phyloP scores from a whole-genome alignment of 2,797 vertebrate genomes.

The Diplodus sargus region DNA sequence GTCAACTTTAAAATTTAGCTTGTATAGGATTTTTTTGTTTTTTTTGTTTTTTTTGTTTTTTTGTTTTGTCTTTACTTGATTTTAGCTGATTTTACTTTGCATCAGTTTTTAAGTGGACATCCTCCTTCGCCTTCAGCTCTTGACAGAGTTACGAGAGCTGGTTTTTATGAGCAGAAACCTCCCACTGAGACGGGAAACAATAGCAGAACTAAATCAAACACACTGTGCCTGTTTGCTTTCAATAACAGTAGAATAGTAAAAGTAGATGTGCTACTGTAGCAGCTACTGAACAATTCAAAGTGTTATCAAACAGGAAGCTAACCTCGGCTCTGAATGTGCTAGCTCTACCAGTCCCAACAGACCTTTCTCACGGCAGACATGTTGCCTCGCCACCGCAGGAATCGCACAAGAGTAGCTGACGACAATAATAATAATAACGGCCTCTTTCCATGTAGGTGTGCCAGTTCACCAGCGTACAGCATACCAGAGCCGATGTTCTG shows the following conservation, averaged over 20 bases:
- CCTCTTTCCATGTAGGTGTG: slow-evolving; percentile 16
- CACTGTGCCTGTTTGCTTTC: not conserved
- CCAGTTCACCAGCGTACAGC: not conserved
- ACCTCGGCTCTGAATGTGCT: slow-evolving; percentile 34
- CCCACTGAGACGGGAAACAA: slow-evolving; percentile 6
- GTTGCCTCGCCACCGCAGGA: slow-evolving; percentile 35
- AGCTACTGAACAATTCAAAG: not conserved
- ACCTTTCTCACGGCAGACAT: slow-evolving; percentile 19
- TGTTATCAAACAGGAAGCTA: not conserved
- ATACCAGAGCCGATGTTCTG: not conserved
- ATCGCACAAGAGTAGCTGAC: slow-evolving; percentile 3
- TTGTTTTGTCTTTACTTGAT: not conserved
- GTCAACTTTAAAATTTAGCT: no score
- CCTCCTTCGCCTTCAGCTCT: slow-evolving; percentile 36
- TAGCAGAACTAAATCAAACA: slow-evolving; percentile 16
- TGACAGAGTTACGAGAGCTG: not conserved
- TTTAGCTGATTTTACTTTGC: not conserved
- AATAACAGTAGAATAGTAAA: not conserved
- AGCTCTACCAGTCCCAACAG: not conserved
- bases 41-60: not conserved
- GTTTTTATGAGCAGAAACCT: slow-evolving; percentile 40
- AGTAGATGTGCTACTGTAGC: slow-evolving; percentile 12
- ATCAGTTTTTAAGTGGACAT: slow-evolving; percentile 73
- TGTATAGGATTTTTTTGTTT: no score
- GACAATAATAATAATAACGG: not conserved